Conservation (phyloP, 2,888 invertebrate species). For the Xestia ashworthii region DNA sequence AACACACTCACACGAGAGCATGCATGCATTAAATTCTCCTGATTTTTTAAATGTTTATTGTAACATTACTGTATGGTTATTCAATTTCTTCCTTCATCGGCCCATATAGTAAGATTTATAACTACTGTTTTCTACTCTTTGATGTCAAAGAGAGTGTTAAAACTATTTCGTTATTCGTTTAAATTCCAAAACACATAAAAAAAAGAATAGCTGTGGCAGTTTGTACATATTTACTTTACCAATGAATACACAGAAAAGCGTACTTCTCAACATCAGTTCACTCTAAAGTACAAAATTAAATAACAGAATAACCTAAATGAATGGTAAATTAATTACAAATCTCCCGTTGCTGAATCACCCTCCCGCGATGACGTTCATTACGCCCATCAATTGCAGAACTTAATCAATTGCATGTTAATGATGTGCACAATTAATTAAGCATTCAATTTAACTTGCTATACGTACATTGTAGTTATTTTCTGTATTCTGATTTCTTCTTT, state of each 20-base stretch:
- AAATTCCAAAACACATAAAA: not conserved
- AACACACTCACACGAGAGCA: no score
- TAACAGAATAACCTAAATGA: not conserved
- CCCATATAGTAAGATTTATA: not conserved
- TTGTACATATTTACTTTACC: not conserved
- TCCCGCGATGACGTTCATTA: slow-evolving; percentile 32
- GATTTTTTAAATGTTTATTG: no score
- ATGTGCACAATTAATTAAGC: slow-evolving; percentile 13
- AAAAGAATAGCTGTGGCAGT: not conserved
- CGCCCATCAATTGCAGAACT: slow-evolving; percentile 27
- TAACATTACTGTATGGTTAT: no score
- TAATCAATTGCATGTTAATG: slow-evolving; percentile 31
- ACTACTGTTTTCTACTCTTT: not conserved
- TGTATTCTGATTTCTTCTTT: no score
- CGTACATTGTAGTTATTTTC: not conserved
- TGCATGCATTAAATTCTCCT: no score
- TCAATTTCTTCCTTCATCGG: not conserved
- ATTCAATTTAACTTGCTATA: not conserved
- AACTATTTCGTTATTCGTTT: not conserved
- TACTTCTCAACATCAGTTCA: not conserved
- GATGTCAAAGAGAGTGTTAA: not conserved
- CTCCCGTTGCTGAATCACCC: slow-evolving; percentile 23
- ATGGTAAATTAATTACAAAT: slow-evolving; percentile 32
- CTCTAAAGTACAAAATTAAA: slow-evolving; percentile 2
- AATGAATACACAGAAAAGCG: not conserved